Base-by-base conservation (phyloP, 2,888 invertebrate genomes). In the Xylota sylvarum region DNA sequence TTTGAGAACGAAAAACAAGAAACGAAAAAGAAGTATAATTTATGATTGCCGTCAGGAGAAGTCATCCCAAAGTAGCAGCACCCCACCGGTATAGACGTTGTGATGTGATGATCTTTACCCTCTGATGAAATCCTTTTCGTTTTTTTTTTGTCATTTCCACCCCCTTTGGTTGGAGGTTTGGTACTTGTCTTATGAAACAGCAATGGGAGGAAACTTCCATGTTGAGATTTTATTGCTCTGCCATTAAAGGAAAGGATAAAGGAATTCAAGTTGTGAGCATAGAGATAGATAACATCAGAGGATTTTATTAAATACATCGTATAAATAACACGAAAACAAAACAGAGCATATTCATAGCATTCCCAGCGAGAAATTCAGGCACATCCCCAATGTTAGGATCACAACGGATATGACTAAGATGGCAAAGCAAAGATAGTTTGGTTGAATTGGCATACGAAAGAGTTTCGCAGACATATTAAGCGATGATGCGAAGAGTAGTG, bases 401-500 rank as follows among this genome's bases (percentile, higher is more conserved):
- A 93, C 90, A 67, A 96, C 93, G 58, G 94, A 92, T 0, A 94
- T 92, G 37, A 95, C 88, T 2, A 96, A 94, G 23, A 96, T 92
- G 14, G 94, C 90, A 43, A 96, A 93, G 89, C 95, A 95, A 4
- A 97, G 91, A 89, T 95, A 95, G 88, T 95, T 94, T 4, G 95
- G 95, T 23, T 95, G 95, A 78, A 97, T 94, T 7, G 97, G 96
- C 90, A 95, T 94, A 90, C 95, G 94, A 91, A 95, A 96, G 1
- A 97, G 93, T 90, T 95, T 95, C 2, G 97, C 97, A 83, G 94
- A 94, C 91, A 97, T 94, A 89, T 94, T 94, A 65, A 97, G 93
- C 52, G 96, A 95, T 1, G 96, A 95, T 0, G 96, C 95, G 91
- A 96, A 97, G 88, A 97, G 93, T 32, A 97, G 93, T 80, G 97